Conservation (phyloP, 2,113 vertebrate genomes). For the Pan troglodytes region NHGRI_mPanTro3-v2.1_pri NC_072398.2:98660501-98661000, state of each 20-base stretch:
- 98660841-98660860: conserved; percentile 59
- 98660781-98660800: background rate
- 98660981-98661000: background rate
- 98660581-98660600: background rate
- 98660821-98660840: background rate
- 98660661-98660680: background rate
- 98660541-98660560: background rate
- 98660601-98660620: background rate
- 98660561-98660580: background rate
- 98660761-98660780: background rate
- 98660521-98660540: background rate
- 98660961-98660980: background rate
- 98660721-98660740: background rate
- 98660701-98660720: background rate
- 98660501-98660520: background rate
- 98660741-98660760: background rate
- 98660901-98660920: conserved; percentile 59
- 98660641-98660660: background rate
- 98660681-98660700: background rate
- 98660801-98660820: background rate
- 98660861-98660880: background rate
- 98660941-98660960: background rate
- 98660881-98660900: background rate
- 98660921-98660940: conserved; percentile 71
- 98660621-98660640: background rate